These are phyloP conservation scores for Nephrotoma appendiculata DNA, from an alignment of 2,888 invertebrate species.

Conservation along the genomic window DNA sequence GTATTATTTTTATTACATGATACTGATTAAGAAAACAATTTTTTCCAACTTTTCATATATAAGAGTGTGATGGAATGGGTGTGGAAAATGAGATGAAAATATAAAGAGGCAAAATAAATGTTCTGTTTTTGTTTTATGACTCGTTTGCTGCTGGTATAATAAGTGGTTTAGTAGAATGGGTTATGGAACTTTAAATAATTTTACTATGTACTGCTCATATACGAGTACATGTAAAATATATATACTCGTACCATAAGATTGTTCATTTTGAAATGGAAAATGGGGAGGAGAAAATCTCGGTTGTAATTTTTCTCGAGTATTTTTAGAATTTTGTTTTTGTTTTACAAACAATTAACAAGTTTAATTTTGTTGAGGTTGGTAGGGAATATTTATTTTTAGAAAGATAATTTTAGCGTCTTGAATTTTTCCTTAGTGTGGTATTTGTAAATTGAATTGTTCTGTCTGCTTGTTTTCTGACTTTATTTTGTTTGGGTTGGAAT, in stretches of 20 bases:
- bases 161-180: background rate
- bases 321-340: background rate
- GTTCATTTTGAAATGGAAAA: background rate
- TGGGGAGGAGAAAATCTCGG: background rate
- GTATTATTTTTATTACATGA: background rate
- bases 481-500: background rate
- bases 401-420: background rate
- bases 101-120: background rate
- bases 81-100: background rate
- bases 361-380: constrained; percentile 4
- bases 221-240: background rate
- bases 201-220: background rate
- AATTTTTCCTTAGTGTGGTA: background rate
- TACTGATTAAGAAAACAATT: background rate
- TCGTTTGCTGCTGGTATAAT: background rate
- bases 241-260: background rate
- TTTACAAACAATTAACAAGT: constrained; percentile 4
- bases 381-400: constrained; percentile 1
- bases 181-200: background rate
- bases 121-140: background rate
- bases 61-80: background rate
- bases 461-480: background rate
- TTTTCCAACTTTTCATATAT: background rate
- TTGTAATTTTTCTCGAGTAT: background rate
- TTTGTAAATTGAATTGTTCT: background rate